Conservation (phyloP, 2,797 vertebrate species). For the Onychomys torridus region DNA sequence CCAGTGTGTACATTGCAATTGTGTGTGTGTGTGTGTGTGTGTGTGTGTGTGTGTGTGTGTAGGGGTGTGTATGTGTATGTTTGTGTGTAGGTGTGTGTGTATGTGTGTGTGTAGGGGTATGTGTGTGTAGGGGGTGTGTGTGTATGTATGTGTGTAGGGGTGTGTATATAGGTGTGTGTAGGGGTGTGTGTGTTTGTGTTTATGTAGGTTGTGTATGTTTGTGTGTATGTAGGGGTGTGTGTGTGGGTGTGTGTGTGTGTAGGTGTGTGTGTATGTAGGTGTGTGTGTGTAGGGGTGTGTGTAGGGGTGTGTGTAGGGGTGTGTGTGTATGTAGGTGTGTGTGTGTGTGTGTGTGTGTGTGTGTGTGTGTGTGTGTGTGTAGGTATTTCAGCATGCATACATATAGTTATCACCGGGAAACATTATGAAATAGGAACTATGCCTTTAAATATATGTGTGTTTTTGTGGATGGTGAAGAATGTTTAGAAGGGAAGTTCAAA, state of each 20-base stretch:
- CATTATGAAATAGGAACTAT: constrained; percentile 22
- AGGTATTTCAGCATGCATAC: background rate
- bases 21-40: background rate
- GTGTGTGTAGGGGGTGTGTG: no score
- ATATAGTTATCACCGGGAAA: background rate
- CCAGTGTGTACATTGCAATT: background rate
- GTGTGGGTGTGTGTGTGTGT: background rate
- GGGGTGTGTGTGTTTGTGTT: no score
- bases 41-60: background rate
- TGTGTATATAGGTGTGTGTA: no score
- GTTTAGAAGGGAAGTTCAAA: constrained; percentile 40
- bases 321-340: background rate
- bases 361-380: background rate
- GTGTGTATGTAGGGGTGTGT: no score
- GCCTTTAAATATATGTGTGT: background rate
- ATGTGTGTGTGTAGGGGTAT: no score
- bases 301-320: background rate
- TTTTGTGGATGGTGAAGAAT: constrained; percentile 37
- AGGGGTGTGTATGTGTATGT: no score
- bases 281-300: background rate
- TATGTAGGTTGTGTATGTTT: no score
- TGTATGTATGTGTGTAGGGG: no score
- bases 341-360: background rate
- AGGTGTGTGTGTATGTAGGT: background rate
- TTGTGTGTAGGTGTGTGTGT: background rate